phyloP scores from a whole-genome alignment of 2,888 invertebrate genomes.

The Lochmaea crataegi region DNA sequence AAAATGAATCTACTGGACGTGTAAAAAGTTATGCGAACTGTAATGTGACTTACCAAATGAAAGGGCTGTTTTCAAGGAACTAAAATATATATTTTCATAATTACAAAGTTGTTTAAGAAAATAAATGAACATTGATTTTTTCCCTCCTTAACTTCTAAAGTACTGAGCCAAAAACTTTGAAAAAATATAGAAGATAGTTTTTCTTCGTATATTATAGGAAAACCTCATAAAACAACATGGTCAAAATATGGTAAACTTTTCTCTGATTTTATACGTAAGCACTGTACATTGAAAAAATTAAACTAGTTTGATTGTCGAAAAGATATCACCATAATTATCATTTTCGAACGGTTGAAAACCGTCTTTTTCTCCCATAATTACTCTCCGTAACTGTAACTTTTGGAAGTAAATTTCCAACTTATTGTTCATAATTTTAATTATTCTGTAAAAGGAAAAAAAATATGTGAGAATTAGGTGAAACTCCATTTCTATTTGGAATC shows the following conservation, averaged over 20 bases:
- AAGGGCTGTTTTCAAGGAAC: too few relatives aligned
- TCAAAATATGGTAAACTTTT: background rate
- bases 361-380: conserved; percentile 45
- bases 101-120: too few relatives aligned
- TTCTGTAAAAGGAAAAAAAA: conserved; percentile 46
- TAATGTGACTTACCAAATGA: too few relatives aligned
- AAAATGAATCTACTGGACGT: too few relatives aligned
- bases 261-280: background rate
- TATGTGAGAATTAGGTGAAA: conserved; percentile 56
- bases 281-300: background rate
- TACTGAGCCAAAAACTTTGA: too few relatives aligned
- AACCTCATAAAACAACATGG: background rate
- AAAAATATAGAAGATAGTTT: too few relatives aligned
- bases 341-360: conserved; percentile 37
- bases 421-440: conserved; percentile 53
- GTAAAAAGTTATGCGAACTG: too few relatives aligned
- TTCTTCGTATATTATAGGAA: too few relatives aligned
- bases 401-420: conserved; percentile 46
- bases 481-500: conserved; percentile 26
- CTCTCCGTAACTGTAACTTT: conserved; percentile 48
- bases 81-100: too few relatives aligned
- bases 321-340: conserved; percentile 39
- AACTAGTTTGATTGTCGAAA: conserved; percentile 8
- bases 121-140: too few relatives aligned
- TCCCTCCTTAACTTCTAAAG: too few relatives aligned